phyloP scores from a whole-genome alignment of 2,888 invertebrate genomes.

The Torymus auratus region DNA sequence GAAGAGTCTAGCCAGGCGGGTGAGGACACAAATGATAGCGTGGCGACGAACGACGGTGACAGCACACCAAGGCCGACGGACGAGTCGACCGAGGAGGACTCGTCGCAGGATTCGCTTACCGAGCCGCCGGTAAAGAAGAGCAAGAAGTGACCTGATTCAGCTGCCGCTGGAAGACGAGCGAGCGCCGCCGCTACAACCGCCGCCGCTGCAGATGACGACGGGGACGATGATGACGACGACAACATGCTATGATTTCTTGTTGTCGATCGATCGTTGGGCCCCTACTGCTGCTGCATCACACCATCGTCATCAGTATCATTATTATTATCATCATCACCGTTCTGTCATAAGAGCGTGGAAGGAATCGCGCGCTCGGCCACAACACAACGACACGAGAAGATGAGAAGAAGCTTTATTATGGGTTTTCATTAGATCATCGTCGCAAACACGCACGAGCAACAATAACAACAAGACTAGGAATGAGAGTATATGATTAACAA shows the following conservation, averaged over 20 bases:
- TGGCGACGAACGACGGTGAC: conserved; percentile 78
- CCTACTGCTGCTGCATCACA: no score
- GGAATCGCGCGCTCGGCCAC: no score
- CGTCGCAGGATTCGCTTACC: conserved; percentile 73
- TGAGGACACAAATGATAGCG: conserved; percentile 80
- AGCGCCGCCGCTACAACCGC: not conserved
- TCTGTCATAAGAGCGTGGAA: no score
- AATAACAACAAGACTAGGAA: no score
- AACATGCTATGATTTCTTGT: conserved; percentile 29
- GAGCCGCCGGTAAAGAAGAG: conserved; percentile 79
- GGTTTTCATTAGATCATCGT: no score
- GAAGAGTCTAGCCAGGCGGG: conserved; percentile 62
- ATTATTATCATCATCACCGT: no score
- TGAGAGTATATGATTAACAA: no score
- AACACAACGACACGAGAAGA: no score
- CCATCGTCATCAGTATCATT: no score
- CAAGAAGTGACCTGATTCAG: conserved; percentile 78
- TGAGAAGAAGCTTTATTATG: no score
- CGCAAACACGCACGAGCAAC: no score
- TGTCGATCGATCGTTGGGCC: not conserved
- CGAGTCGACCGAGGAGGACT: conserved; percentile 69
- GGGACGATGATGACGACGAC: conserved; percentile 19
- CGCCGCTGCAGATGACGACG: conserved; percentile 13
- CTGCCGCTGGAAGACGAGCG: not conserved
- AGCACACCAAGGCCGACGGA: conserved; percentile 73